These are phyloP conservation scores for Smutsia temminckii DNA, from an alignment of 2,797 vertebrate genomes.

Conservation along the genomic window DNA sequence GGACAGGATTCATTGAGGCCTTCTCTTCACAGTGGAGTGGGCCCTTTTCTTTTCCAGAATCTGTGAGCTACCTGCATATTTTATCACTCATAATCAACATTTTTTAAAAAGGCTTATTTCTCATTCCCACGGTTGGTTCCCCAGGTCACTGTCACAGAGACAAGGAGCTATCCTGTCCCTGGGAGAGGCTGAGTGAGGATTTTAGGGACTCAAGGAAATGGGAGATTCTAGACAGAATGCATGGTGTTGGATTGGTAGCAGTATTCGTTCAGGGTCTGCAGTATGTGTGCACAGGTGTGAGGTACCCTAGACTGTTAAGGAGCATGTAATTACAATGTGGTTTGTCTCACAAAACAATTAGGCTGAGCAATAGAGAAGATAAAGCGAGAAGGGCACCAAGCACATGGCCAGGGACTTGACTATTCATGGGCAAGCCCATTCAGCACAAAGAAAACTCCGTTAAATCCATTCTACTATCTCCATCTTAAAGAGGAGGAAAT, in stretches of 20 bases:
- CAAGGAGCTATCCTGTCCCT: neutral
- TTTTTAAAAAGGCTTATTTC: neutral
- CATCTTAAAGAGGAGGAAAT: neutral
- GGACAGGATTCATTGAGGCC: neutral
- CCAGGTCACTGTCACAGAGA: neutral
- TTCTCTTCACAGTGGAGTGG: neutral
- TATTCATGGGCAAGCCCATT: neutral
- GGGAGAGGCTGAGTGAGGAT: neutral
- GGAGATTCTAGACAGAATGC: neutral
- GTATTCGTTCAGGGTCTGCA: neutral
- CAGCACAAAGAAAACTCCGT: neutral
- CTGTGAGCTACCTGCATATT: neutral
- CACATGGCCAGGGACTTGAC: neutral
- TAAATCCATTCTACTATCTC: neutral
- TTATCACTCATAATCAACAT: neutral
- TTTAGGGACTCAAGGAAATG: neutral
- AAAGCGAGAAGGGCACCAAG: neutral
- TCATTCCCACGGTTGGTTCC: neutral
- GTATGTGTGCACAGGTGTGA: neutral
- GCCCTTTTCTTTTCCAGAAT: neutral
- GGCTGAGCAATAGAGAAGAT: neutral
- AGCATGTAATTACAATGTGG: neutral
- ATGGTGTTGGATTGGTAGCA: neutral
- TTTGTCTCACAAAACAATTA: neutral
- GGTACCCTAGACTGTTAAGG: neutral